phyloP scores from a whole-genome alignment of 2,888 invertebrate species.

The Trilocha varians region DNA sequence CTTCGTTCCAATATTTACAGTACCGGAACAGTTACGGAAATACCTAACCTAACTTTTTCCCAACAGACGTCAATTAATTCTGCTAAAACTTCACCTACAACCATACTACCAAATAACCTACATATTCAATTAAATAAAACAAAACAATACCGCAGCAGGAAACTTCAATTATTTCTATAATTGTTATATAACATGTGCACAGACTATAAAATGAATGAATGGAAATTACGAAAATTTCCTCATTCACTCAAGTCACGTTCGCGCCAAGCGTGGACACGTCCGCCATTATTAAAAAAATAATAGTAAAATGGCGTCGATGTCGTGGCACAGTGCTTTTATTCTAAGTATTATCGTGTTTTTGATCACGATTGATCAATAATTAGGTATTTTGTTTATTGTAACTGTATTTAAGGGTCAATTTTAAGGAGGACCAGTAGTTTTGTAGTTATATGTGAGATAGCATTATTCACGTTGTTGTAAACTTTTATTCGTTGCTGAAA shows the following conservation, averaged over 20 bases:
- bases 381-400: not conserved
- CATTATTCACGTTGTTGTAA: too few species aligned
- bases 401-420: too few species aligned
- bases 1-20: too few species aligned
- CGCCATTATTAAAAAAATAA: constrained; percentile 9
- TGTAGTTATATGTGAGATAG: too few species aligned
- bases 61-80: too few species aligned
- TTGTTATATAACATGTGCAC: not conserved
- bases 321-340: constrained; percentile 20
- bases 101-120: not conserved
- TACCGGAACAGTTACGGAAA: too few species aligned
- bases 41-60: too few species aligned
- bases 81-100: too few species aligned
- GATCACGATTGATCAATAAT: not conserved
- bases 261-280: constrained; percentile 19
- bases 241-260: constrained; percentile 16
- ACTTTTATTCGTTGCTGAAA: too few species aligned
- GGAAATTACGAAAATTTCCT: constrained; percentile 8
- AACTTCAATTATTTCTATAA: not conserved
- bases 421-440: too few species aligned
- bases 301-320: constrained; percentile 22
- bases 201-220: constrained; percentile 1
- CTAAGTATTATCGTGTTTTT: constrained; percentile 27
- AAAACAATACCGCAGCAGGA: not conserved
- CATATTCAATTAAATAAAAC: not conserved